Base-by-base conservation (phyloP, 1,140 invertebrate species). In the Lordiphosa clarofinis region DNA sequence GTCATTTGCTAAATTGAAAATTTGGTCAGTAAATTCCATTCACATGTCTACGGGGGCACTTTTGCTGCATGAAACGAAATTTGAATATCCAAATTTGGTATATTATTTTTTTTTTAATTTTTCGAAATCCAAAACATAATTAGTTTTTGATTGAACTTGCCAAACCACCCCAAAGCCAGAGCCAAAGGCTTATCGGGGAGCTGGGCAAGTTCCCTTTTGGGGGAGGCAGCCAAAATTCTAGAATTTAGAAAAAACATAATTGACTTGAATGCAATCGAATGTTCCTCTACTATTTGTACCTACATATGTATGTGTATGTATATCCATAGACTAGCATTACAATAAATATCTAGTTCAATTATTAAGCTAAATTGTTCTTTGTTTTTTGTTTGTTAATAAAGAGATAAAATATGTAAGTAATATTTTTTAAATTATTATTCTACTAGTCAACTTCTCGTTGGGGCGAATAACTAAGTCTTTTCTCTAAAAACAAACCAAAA, bases 41-140 rank as follows among this genome's bases (percentile, higher is more conserved):
- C 31, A 11, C 43, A 31, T 46, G 43, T 46, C 43, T 46, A 46
- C 24, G 11, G 43, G 43, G 43, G 43, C 43, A 46, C 24, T 31
- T 46, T 46, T 46, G 21, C 43, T 24, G 43, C 43, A 46, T 13
- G 43, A 46, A 46, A 46, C 24, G 43, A 46, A 46, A 46, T 46
- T 46, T 31, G 24, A 13, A 46, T 31, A 46, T 31, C 43, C 43
- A 46, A 46, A 46, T 46, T 46, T 9, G 8, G 21, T 44, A 15
- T 9, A 7, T 9, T 46, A n/a, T n/a, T 13, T n/a, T 13, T 7
- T 28, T 19, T 55, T 10, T 0, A n/a, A n/a, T 9, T 24, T 15
- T 42, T 13, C 49, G 54, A 73, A 79, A 79, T 79, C 74, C 74
- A 79, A 79, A 79, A 79, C 74, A 79, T 79, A 69, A 65, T 75